These are phyloP conservation scores for Lepus europaeus DNA, from an alignment of 2,113 vertebrate genomes.

Conservation along the genomic window DNA sequence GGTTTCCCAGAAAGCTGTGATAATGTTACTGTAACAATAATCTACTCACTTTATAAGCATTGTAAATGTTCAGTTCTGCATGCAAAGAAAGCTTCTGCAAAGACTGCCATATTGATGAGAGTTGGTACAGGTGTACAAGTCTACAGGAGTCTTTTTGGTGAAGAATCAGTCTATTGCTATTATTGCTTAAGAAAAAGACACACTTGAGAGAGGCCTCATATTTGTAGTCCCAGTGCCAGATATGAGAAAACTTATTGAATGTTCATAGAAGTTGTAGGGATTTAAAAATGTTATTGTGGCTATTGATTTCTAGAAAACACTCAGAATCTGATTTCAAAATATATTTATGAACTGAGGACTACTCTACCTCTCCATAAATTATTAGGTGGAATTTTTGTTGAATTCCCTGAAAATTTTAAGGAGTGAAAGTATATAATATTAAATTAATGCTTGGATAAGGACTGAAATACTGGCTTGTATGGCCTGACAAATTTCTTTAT, in stretches of 20 bases:
- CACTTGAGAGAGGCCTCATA: neutral
- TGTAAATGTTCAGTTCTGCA: conserved; percentile 6
- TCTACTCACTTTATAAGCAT: neutral
- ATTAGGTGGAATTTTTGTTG: neutral
- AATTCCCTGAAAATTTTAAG: conserved; percentile 32
- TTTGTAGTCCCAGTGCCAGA: neutral
- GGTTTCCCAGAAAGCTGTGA: conserved; percentile 6
- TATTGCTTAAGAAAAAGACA: conserved; percentile 15
- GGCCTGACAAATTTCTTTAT: neutral
- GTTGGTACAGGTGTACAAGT: neutral
- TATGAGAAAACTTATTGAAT: conserved; percentile 31
- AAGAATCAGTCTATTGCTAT: neutral
- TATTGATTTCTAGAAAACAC: conserved; percentile 2
- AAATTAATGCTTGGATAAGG: conserved; percentile 23
- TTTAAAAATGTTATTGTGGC: conserved; percentile 9
- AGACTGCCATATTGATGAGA: neutral
- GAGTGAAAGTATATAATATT: neutral
- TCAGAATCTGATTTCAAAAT: neutral
- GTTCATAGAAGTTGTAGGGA: neutral
- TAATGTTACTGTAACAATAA: conserved; percentile 30
- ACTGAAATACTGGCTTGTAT: neutral
- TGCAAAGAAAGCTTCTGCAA: conserved; percentile 2
- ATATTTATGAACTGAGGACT: neutral
- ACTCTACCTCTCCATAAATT: neutral
- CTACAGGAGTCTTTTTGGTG: neutral